These are phyloP conservation scores for Protodeltote pygarga DNA, from an alignment of 2,888 invertebrate species.

Conservation along the genomic window DNA sequence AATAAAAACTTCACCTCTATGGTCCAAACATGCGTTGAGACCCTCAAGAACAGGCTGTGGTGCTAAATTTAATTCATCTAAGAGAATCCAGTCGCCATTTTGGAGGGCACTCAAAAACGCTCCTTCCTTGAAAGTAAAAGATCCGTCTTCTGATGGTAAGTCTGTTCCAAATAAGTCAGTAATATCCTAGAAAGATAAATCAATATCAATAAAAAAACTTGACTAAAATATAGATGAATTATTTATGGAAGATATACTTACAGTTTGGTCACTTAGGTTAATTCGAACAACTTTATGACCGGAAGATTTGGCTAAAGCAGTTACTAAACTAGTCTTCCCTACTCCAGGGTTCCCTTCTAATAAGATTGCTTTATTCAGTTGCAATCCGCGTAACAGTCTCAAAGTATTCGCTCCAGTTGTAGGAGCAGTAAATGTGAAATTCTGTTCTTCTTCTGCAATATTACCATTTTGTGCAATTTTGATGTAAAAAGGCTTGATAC, in stretches of 20 bases:
- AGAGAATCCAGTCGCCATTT: constrained; percentile 97
- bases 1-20: constrained; percentile 97
- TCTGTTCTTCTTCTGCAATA: constrained; percentile 57
- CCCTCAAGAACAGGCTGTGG: constrained; percentile 99
- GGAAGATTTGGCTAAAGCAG: constrained; percentile 94
- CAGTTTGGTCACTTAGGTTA: constrained; percentile 99
- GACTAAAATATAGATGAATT: neutral
- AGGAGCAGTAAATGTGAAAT: constrained; percentile 92
- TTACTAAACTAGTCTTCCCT: constrained; percentile 98
- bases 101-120: constrained; percentile 97
- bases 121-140: constrained; percentile 98
- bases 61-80: constrained; percentile 99
- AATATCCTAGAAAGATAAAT: constrained; percentile 89
- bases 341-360: constrained; percentile 99
- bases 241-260: constrained; percentile 72
- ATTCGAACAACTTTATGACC: constrained; percentile 95
- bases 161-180: constrained; percentile 99
- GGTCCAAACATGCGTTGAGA: constrained; percentile 99
- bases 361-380: constrained; percentile 96
- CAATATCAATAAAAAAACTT: constrained; percentile 1
- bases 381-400: constrained; percentile 94
- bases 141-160: constrained; percentile 97
- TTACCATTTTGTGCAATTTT: constrained; percentile 76
- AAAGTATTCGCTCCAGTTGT: constrained; percentile 94
- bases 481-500: constrained; percentile 93